A percentile compares a stretch with the other conserved stretches of the same genome.
Evolutionary conservation across 2,113 vertebrate species (phyloP).

Genomic region (Paracanthobrama guichenoti): DNA sequence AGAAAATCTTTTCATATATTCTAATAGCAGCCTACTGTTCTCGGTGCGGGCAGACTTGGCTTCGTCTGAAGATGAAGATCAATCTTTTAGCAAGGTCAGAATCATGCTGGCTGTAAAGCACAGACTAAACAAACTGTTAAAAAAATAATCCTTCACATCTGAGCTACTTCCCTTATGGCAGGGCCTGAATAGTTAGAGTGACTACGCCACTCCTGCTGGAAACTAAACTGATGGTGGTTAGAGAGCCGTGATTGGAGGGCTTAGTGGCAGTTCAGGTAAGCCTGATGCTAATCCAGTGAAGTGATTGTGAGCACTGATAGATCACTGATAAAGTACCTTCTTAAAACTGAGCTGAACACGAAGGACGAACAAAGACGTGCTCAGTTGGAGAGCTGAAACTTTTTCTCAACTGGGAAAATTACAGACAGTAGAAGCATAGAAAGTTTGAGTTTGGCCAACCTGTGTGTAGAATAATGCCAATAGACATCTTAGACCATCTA

Average conservation of each 20-base stretch:
- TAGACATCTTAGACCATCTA: neutral
- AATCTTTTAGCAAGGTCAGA: conserved; percentile 55
- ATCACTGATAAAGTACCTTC: conserved; percentile 49
- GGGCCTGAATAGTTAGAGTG: neutral
- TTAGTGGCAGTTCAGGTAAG: conserved; percentile 37
- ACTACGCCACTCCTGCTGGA: conserved; percentile 3
- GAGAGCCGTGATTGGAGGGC: conserved; percentile 42
- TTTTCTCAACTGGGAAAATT: neutral
- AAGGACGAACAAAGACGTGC: conserved; percentile 25
- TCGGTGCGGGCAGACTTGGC: conserved; percentile 23
- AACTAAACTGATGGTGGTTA: conserved; percentile 44
- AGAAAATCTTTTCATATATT: conserved; percentile 55
- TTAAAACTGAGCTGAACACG: conserved; percentile 30
- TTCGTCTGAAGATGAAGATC: conserved; percentile 41
- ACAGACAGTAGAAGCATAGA: neutral
- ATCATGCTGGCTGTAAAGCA: conserved; percentile 35
- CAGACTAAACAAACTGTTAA: conserved; percentile 37
- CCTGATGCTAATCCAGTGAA: conserved; percentile 44
- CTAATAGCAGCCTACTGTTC: conserved; percentile 49
- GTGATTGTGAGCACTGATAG: conserved; percentile 53
- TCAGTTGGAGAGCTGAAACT: neutral
- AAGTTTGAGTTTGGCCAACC: neutral
- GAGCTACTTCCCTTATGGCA: conserved; percentile 35
- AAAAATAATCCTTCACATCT: conserved; percentile 20
- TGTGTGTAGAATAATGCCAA: neutral